Evolutionary conservation across 2,113 vertebrate species (phyloP), one percentile per base, ranked within the genome.

Genomic region (Pelvicachromis taeniatus): DNA sequence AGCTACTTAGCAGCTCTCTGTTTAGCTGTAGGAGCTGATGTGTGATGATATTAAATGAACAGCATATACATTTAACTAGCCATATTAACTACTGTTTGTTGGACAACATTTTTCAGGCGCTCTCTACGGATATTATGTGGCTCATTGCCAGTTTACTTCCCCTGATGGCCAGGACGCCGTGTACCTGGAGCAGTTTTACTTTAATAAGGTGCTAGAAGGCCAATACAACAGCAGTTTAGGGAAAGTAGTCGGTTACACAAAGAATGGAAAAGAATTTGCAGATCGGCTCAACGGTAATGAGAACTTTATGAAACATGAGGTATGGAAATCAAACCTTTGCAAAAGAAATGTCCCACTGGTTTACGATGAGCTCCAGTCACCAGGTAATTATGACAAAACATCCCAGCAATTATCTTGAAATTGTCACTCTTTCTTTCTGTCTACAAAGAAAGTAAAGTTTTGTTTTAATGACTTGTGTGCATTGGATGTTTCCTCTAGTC

Each of bases 161-260:
- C 12, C 17, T 48, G 78, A 80, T 1, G 11, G 21, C 1, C 9
- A 61, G 3, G 79, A 89, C 2, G 2, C 3, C 9, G 9, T 83
- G 40, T 85, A 54, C 40, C 11, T 89, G 40, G 59, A 31, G 3
- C 55, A 84, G 35, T 1, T 82, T 23, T 78, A 50, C 83, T 78
- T 82, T 2, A 90, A 91, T 42, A 92, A 89, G 0, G 7, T 80
- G 4, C 6, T 91, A 14, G 2, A 13, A 6, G 0, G 0, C 0
- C 55, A 88, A 14, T 91, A 87, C 77, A 92, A 87, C 82, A 89
- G 84, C 85, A 89, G 81, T n/a, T 9, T 42, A 58, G 82, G 83
- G 6, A 89, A 89, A 61, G 26, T 59, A 17, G 7, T 13, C 0
- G 88, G 88, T 58, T 83, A 65, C 83, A 89, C 80, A 5, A 10